Evolutionary conservation across 2,888 invertebrate species (phyloP), one percentile per base, ranked within the genome.

Genomic region (Zeuzera pyrina): DNA sequence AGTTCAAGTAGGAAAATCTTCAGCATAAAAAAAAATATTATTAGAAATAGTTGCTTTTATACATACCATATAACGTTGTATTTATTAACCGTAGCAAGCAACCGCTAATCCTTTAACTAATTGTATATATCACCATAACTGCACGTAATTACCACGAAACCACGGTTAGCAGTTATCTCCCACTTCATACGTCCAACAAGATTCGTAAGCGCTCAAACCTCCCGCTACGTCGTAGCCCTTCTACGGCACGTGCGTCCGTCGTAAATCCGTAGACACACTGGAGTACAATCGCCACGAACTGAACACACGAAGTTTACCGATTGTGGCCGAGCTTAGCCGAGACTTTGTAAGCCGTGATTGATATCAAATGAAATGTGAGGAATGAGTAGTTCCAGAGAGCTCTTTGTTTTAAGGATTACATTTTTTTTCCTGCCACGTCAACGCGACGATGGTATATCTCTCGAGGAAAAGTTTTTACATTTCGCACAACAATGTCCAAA

Each of bases 311-410:
- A 52, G 43, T 45, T 47, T 31, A 32, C 68, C 79, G 81, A 79
- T 34, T 36, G 26, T 35, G 19, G 33, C 72, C 81, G 81, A 77
- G 37, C 42, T 34, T 38, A 31, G 36, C 68, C 74, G 73, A 76
- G 58, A 60, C 58, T 62, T 57, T 60, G 64, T 72, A 70, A 71
- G 70, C 70, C 55, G 77, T 79, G 81, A 83, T 83, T 81, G 81
- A 83, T 79, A 79, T 77, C 68, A 79, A 81, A 83, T 79, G 78
- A 78, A 78, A 81, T 79, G 77, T 77, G 69, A 77, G 69, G 66
- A 78, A 78, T 74, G 73, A 74, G 67, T 77, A 79, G 77, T 76
- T 74, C 58, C 53, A 53, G 57, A 57, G 59, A 59, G 66, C 63
- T 63, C 77, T 78, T 79, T 79, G 78, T 83, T 77, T 76, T 59